These are phyloP conservation scores for Venusia cambrica DNA, from an alignment of 2,888 invertebrate species.

Conservation along the genomic window DNA sequence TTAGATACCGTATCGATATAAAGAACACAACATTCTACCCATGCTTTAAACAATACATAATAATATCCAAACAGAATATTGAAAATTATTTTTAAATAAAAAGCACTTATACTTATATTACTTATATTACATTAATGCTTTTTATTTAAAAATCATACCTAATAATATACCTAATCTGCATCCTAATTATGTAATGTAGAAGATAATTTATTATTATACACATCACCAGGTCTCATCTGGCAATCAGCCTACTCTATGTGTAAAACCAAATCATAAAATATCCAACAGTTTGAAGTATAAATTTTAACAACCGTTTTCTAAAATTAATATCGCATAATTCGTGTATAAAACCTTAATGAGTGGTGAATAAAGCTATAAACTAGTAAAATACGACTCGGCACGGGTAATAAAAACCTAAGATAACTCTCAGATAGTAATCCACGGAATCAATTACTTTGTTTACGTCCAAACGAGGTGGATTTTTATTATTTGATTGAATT, in stretches of 20 bases:
- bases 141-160: too few relatives aligned
- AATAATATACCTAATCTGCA: too few relatives aligned
- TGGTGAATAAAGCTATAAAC: slow-evolving; percentile 74
- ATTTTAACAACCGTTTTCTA: slow-evolving; percentile 64
- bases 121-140: too few relatives aligned
- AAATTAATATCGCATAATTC: slow-evolving; percentile 74
- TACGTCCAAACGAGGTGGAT: slow-evolving; percentile 39
- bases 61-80: too few relatives aligned
- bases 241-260: slow-evolving; percentile 30
- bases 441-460: slow-evolving; percentile 59
- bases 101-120: too few relatives aligned
- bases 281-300: slow-evolving; percentile 48
- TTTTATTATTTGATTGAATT: slow-evolving; percentile 33
- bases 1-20: too few relatives aligned
- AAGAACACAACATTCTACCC: too few relatives aligned
- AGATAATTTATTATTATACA: too few relatives aligned
- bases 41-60: too few relatives aligned
- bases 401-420: slow-evolving; percentile 47
- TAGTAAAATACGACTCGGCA: slow-evolving; percentile 53
- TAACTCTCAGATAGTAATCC: slow-evolving; percentile 43
- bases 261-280: slow-evolving; percentile 42
- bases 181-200: too few relatives aligned
- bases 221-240: slow-evolving; percentile 14
- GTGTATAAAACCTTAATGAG: slow-evolving; percentile 74
- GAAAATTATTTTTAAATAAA: too few relatives aligned